These are phyloP conservation scores for Nasonovia ribisnigri DNA, from an alignment of 2,888 invertebrate species.

Conservation along the genomic window DNA sequence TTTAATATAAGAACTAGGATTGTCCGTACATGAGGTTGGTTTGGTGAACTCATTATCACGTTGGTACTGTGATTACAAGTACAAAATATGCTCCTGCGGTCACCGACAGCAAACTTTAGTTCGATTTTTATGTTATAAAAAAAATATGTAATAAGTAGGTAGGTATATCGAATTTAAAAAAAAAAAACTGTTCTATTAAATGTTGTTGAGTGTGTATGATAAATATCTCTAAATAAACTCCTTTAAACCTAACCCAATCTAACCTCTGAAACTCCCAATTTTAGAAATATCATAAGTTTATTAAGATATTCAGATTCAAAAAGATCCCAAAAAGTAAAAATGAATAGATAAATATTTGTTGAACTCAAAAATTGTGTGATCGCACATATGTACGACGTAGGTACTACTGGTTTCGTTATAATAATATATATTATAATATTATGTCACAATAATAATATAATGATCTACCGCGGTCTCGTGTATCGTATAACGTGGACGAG, in stretches of 20 bases:
- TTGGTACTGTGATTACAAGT: neutral
- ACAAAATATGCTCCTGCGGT: neutral
- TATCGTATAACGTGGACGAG: neutral
- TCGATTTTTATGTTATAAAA: neutral
- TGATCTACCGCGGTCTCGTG: neutral
- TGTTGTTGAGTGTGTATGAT: neutral
- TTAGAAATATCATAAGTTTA: neutral
- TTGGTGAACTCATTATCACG: neutral
- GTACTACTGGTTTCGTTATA: neutral
- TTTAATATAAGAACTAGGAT: neutral
- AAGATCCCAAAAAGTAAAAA: neutral
- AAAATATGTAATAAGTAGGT: too few relatives aligned
- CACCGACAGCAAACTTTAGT: neutral
- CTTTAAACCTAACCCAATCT: too few relatives aligned
- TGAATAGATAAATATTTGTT: neutral
- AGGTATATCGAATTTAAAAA: neutral
- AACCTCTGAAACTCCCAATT: neutral
- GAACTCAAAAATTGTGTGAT: neutral
- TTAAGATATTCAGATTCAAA: neutral
- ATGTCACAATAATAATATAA: neutral
- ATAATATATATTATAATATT: neutral
- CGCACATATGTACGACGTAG: neutral
- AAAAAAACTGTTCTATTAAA: neutral
- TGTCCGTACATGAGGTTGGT: neutral
- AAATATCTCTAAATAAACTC: too few relatives aligned